Evolutionary conservation across 2,113 vertebrate genomes (phyloP), one percentile per base, ranked within the genome.

Genomic region (Ciconia stormi): DNA sequence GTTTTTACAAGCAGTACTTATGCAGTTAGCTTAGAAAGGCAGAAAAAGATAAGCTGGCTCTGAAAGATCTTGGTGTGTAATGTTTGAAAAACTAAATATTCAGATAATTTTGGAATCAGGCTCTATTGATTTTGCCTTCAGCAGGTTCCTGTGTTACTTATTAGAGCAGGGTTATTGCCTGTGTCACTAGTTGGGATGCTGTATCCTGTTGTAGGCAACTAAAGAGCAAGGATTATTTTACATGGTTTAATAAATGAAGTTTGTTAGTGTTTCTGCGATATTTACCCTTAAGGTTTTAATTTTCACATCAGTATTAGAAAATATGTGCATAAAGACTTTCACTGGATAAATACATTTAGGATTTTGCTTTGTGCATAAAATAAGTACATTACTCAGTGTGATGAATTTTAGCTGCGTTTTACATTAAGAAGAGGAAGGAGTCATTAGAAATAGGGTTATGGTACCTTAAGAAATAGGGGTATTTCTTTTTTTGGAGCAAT

Each of bases 1-100:
- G 98, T 98, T 98, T 98, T 97, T 97, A 98, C 98, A 97, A 97
- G 98, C 97, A 95, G 97, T 79, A 92, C 94, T 97, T 95, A 93
- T 77, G 80, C 93, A 97, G 96, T 96, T 95, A 89, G 96, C 93
- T 85, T 83, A 97, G 97, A 96, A 93, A 95, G 93, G 97, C 73
- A 96, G 96, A 94, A 96, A 96, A 95, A 97, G 82, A 95, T 95
- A 96, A 97, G 96, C 96, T 93, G 95, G 90, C 67, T 97, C 55
- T 92, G 78, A 89, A 96, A 97, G 93, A 95, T 95, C 95, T 97
- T 76, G 38, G 89, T 92, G 96, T 83, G 92, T 89, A 95, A 59
- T 97, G 96, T 96, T 97, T 89, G 87, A 95, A 91, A 97, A 97
- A 91, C 93, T 82, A 92, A 95, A 97, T 95, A 97, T 93, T 93